Conservation (phyloP, 2,113 vertebrate species). For the Lampris incognitus region DNA sequence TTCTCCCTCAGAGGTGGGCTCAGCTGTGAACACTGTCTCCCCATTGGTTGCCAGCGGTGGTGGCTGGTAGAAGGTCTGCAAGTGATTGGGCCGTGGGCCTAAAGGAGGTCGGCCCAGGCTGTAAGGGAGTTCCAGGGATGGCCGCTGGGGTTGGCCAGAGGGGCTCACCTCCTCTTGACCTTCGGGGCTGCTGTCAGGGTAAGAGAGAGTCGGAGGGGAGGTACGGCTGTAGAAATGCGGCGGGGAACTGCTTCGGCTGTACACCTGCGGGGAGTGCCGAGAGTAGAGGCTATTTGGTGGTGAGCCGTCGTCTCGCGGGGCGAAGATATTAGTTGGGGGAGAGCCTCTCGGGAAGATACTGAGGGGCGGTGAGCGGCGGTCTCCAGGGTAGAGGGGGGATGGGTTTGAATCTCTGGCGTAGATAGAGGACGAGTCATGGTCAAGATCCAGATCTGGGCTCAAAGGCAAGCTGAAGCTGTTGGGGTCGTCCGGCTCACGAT, state of each 20-base stretch:
- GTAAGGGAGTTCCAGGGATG: conserved; percentile 87
- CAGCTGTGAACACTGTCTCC: conserved; percentile 78
- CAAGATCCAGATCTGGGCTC: conserved; percentile 84
- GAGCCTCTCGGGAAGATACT: conserved; percentile 72
- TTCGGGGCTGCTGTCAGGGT: conserved; percentile 95
- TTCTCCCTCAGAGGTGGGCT: conserved; percentile 85
- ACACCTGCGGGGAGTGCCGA: conserved; percentile 76
- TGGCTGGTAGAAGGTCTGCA: conserved; percentile 93
- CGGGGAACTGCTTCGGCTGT: conserved; percentile 77
- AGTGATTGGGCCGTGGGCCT: conserved; percentile 87
- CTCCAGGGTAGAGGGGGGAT: conserved; percentile 74
- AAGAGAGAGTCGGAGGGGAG: conserved; percentile 79
- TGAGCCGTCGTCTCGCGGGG: conserved; percentile 64
- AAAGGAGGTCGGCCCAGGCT: conserved; percentile 87
- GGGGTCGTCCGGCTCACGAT: conserved; percentile 87
- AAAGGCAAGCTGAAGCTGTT: conserved; percentile 85
- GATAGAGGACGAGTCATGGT: conserved; percentile 85
- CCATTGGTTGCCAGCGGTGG: conserved; percentile 87
- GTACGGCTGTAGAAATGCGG: conserved; percentile 77
- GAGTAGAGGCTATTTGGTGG: conserved; percentile 74
- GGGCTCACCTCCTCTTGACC: conserved; percentile 81
- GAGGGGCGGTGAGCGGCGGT: conserved; percentile 63
- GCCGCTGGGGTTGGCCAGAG: conserved; percentile 73
- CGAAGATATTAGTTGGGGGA: conserved; percentile 71
- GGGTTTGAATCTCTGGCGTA: conserved; percentile 90